Evolutionary conservation across 2,888 invertebrate genomes (phyloP), one percentile per base, ranked within the genome.

Genomic region (Idaea aversata): DNA sequence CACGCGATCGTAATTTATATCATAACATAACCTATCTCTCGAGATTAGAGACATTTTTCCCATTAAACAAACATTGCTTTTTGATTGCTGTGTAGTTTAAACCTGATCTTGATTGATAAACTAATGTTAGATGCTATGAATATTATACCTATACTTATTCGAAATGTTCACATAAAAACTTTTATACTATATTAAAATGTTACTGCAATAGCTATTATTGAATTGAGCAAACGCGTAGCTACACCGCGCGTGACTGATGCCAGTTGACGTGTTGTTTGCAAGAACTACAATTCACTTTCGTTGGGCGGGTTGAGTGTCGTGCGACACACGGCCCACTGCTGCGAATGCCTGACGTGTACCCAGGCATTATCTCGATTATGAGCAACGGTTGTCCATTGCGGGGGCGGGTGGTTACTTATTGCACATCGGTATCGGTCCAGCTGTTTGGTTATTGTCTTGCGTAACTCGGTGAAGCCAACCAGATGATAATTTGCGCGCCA

Each of bases 241-340:
- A 47, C 47, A 10, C 5, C 6, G 47, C 47, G 47, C 47, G 47
- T 47, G 47, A 47, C 47, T 47, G 47, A 47, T 47, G 47, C 13
- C 47, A 13, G 7, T 47, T 47, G 47, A 47, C 47, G 47, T 47
- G 47, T 47, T 82, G 79, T 84, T 79, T 75, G 76, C 76, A 69
- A 71, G 80, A 85, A 85, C 81, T 84, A 87, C 88, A 88, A 85
- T 89, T 91, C 88, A 89, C 89, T 91, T 90, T 93, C 89, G 85
- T 86, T 82, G 80, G 81, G 63, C 65, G 64, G 25, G 67, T 66
- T 64, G 58, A 59, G 5, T 62, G 66, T 88, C 90, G 88, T 91
- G 92, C 86, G 85, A 79, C 86, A 85, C 84, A 80, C 84, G 85
- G 85, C 86, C 87, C 85, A 87, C 85, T 88, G 76, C 81, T 80